Evolutionary conservation across 2,113 vertebrate species (phyloP).

Genomic region (Oncorhynchus nerka): DNA sequence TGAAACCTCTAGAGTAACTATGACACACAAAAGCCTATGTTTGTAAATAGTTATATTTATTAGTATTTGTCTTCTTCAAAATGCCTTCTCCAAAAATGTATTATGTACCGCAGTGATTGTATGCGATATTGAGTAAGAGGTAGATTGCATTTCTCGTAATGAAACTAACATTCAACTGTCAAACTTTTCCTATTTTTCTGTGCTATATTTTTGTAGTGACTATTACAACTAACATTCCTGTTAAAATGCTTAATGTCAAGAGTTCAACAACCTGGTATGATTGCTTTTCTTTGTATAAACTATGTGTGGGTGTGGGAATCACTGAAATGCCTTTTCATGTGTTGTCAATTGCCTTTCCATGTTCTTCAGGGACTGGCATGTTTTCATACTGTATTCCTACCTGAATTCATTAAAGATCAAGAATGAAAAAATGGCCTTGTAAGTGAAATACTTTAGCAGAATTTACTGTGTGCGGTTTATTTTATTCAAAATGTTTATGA

Average conservation of each 20-base stretch:
- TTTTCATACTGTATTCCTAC: slow-evolving; percentile 35
- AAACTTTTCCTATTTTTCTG: background rate
- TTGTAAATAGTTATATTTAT: slow-evolving; percentile 50
- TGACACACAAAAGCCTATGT: slow-evolving; percentile 20
- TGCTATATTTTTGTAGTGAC: slow-evolving; percentile 5
- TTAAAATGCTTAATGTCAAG: background rate
- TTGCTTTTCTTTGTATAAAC: slow-evolving; percentile 15
- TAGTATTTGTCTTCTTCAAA: slow-evolving; percentile 21
- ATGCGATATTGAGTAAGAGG: slow-evolving; percentile 10
- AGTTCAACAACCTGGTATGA: background rate
- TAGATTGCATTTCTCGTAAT: slow-evolving; percentile 13
- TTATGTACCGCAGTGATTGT: slow-evolving; percentile 9
- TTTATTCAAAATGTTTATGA: background rate
- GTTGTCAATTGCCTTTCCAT: slow-evolving; percentile 8
- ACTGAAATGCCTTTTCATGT: slow-evolving; percentile 32
- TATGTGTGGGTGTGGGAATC: slow-evolving; percentile 18
- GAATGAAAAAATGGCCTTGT: background rate
- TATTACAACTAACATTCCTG: slow-evolving; percentile 24
- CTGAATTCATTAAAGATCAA: slow-evolving; percentile 29
- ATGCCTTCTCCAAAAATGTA: slow-evolving; percentile 10
- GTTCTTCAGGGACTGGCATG: slow-evolving; percentile 13
- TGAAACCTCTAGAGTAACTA: slow-evolving; percentile 8
- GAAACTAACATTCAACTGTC: background rate
- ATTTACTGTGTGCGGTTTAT: background rate
- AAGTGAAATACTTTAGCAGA: background rate